Conservation (phyloP, 35 echinoderm and acorn worm species). For the Holothuria glaberrima region DNA sequence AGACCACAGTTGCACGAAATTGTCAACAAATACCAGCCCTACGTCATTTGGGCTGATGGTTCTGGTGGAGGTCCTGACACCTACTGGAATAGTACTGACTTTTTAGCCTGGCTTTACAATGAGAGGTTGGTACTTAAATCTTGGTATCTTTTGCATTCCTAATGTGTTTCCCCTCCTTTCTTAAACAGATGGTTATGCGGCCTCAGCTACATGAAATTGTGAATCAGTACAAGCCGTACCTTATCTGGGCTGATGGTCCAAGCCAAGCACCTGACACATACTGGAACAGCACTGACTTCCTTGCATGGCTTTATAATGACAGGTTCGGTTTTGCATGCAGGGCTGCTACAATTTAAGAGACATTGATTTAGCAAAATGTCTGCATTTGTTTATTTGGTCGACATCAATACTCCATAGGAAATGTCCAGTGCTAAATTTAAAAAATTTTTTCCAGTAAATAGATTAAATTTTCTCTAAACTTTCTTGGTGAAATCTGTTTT, state of each 20-base stretch:
- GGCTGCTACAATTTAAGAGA: too few relatives aligned
- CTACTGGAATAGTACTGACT: slow-evolving; percentile 59
- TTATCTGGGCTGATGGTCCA: slow-evolving; percentile 81
- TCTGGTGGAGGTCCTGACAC: not conserved
- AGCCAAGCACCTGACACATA: slow-evolving; percentile 39
- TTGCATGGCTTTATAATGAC: slow-evolving; percentile 87
- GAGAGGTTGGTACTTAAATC: slow-evolving; percentile 35
- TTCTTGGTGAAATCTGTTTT: too few relatives aligned
- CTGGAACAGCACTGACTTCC: slow-evolving; percentile 91
- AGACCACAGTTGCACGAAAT: slow-evolving; percentile 58
- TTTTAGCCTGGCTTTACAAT: slow-evolving; percentile 68
- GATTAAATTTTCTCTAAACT: too few relatives aligned
- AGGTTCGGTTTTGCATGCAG: slow-evolving; percentile 51
- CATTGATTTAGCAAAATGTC: too few relatives aligned
- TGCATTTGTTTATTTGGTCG: too few relatives aligned
- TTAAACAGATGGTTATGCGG: slow-evolving; percentile 49
- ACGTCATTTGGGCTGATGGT: slow-evolving; percentile 63
- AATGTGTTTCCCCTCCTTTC: slow-evolving; percentile 11
- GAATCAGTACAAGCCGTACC: slow-evolving; percentile 75
- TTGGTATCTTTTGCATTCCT: not conserved
- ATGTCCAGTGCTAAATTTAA: too few relatives aligned
- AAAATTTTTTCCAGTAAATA: too few relatives aligned
- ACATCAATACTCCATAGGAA: too few relatives aligned
- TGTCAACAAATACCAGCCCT: slow-evolving; percentile 48
- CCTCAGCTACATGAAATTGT: slow-evolving; percentile 78